These are phyloP conservation scores for Limosa lapponica DNA, from an alignment of 2,797 vertebrate species.

Conservation along the genomic window DNA sequence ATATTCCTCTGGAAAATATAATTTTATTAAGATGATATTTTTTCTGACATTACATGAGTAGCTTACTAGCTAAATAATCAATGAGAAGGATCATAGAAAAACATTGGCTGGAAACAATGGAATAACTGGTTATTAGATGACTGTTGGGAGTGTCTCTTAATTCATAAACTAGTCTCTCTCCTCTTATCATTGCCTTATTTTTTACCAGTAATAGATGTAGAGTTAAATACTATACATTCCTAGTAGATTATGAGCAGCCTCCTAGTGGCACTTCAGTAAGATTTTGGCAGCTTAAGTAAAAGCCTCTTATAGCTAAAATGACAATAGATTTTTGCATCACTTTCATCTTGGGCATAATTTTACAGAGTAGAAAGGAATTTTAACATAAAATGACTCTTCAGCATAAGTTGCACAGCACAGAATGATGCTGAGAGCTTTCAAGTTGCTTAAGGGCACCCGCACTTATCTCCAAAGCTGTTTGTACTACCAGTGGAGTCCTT, in stretches of 20 bases:
- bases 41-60: not conserved
- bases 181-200: not conserved
- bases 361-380: not conserved
- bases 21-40: not conserved
- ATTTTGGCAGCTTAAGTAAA: not conserved
- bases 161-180: not conserved
- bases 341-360: not conserved
- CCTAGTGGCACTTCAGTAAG: not conserved
- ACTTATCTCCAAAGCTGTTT: not conserved
- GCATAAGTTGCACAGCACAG: not conserved
- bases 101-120: not conserved
- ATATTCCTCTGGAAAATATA: not conserved
- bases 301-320: not conserved
- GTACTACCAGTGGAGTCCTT: not conserved
- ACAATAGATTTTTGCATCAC: not conserved
- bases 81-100: not conserved
- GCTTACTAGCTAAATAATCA: not conserved
- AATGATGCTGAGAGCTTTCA: not conserved
- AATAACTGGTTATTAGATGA: not conserved
- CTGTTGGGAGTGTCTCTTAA: not conserved
- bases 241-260: not conserved
- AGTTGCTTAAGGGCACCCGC: not conserved
- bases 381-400: not conserved
- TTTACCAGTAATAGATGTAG: not conserved
- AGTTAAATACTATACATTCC: not conserved